Conservation (phyloP, 2,797 vertebrate species). For the Melanotaenia maccullochi region DNA sequence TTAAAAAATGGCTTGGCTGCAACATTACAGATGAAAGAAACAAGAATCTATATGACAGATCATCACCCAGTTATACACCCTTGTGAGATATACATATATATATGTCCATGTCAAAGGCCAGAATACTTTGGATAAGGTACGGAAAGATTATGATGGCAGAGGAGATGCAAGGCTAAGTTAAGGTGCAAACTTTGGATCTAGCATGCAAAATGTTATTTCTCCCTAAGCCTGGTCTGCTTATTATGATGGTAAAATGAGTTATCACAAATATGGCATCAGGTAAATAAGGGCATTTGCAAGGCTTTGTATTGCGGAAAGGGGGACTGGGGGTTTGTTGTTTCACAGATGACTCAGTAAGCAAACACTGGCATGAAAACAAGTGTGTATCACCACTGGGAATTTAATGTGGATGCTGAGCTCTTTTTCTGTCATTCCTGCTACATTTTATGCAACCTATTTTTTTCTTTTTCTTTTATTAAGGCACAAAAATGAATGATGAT, state of each 20-base stretch:
- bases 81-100: slow-evolving; percentile 34
- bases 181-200: slow-evolving; percentile 17
- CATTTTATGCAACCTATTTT: slow-evolving; percentile 52
- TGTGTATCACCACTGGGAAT: slow-evolving; percentile 39
- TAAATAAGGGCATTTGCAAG: slow-evolving; percentile 46
- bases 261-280: slow-evolving; percentile 37
- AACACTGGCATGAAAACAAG: slow-evolving; percentile 55
- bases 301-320: slow-evolving; percentile 25
- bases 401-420: slow-evolving; percentile 37
- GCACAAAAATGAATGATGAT: slow-evolving; percentile 13
- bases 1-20: slow-evolving; percentile 42
- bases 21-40: slow-evolving; percentile 44
- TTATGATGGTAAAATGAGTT: slow-evolving; percentile 31
- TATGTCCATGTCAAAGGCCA: slow-evolving; percentile 48
- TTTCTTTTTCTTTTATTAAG: background rate
- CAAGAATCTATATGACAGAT: slow-evolving; percentile 51
- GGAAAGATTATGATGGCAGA: slow-evolving; percentile 27
- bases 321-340: slow-evolving; percentile 53
- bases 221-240: slow-evolving; percentile 17
- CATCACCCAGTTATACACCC: slow-evolving; percentile 53
- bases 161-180: slow-evolving; percentile 21
- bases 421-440: slow-evolving; percentile 19
- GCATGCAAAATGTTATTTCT: slow-evolving; percentile 12
- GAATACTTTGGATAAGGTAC: slow-evolving; percentile 20
- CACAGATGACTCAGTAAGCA: slow-evolving; percentile 42